These are phyloP conservation scores for Acipenser ruthenus DNA, from an alignment of 2,797 vertebrate species.

Conservation along the genomic window DNA sequence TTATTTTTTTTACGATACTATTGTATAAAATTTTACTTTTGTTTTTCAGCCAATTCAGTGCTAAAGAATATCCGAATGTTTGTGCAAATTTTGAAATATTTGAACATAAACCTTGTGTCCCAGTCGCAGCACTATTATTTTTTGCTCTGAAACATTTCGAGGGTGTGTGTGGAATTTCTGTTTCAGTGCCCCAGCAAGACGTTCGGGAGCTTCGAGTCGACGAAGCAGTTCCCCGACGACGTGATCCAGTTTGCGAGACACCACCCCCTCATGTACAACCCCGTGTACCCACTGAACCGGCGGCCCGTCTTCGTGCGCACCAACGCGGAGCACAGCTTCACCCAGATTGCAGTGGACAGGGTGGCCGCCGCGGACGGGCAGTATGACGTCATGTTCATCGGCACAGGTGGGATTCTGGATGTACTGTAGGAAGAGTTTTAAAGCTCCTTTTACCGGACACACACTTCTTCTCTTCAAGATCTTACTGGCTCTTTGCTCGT, in stretches of 20 bases:
- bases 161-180: not conserved
- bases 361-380: conserved; percentile 79
- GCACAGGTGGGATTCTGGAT: conserved; percentile 71
- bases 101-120: conserved; percentile 15
- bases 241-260: conserved; percentile 95
- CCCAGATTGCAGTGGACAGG: conserved; percentile 75
- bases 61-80: not conserved
- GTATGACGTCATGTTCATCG: conserved; percentile 89
- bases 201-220: conserved; percentile 90
- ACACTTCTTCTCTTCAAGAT: not conserved
- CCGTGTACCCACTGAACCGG: conserved; percentile 74
- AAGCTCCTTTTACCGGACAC: not conserved
- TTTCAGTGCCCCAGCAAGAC: conserved; percentile 92
- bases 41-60: no score
- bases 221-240: conserved; percentile 93
- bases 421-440: not conserved
- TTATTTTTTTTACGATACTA: no score
- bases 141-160: no score
- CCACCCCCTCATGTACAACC: conserved; percentile 92
- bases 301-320: conserved; percentile 80
- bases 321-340: conserved; percentile 79
- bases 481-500: not conserved
- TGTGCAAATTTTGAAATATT: not conserved
- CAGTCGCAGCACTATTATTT: no score
- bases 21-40: no score